Conservation (phyloP, 2,113 vertebrate species). For the Tychaedon coryphoeus region DNA sequence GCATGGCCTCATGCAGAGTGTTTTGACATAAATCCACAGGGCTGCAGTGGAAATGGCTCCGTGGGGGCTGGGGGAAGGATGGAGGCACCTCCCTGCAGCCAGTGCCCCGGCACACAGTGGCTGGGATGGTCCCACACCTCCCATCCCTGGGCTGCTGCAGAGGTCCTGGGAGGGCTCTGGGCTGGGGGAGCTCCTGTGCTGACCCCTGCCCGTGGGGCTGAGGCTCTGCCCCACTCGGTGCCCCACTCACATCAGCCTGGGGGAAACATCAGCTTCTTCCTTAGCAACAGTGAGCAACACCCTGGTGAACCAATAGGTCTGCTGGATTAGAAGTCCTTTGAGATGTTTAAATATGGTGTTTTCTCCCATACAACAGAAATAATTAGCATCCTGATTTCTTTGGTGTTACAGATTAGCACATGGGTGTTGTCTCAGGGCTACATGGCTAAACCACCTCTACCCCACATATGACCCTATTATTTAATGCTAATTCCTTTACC, state of each 20-base stretch:
- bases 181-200: background rate
- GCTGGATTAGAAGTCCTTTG: background rate
- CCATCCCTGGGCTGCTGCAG: background rate
- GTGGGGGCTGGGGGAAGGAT: background rate
- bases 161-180: background rate
- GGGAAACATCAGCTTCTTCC: fast-evolving
- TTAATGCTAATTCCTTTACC: background rate
- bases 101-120: background rate
- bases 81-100: background rate
- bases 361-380: background rate
- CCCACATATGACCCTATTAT: fast-evolving
- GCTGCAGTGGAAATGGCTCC: background rate
- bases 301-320: background rate
- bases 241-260: background rate
- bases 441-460: background rate
- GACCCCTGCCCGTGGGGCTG: background rate
- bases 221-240: background rate
- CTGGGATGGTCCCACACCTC: background rate
- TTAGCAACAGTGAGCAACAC: background rate
- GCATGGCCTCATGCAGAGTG: background rate
- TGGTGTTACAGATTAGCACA: fast-evolving
- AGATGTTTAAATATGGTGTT: background rate
- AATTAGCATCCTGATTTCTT: background rate
- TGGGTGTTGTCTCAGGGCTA: background rate
- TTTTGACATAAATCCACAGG: background rate